Evolutionary conservation across 2,797 vertebrate species (phyloP), one percentile per base, ranked within the genome.

Genomic region (Diglossa cyanea): DNA sequence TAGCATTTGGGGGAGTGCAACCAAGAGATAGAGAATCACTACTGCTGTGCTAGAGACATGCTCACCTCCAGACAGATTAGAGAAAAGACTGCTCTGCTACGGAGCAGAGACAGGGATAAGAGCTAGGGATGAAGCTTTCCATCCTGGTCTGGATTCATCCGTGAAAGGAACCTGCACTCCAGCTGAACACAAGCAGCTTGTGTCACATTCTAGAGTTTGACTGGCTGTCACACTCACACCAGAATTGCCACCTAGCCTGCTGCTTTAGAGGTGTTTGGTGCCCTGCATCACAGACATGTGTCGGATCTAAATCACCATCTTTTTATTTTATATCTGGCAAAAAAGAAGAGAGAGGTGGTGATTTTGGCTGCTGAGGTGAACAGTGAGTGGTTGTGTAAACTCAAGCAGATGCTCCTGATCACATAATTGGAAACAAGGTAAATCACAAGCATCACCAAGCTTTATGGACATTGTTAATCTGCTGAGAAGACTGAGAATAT

Each of bases 141-240:
- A 42, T 37, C 44, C 55, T 48, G 28, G 11, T 42, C 60, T 66
- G 75, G 35, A 39, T 53, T 44, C 9, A 11, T 15, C 35, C 48
- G 24, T 44, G 51, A 63, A 68, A 68, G 39, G 17, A 88, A 61
- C 17, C 3, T 12, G 23, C 2, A 4, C 21, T 75, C 0, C 1
- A 61, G 30, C 25, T 23, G 54, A 47, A 67, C 44, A 35, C 0
- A 0, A 72, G 39, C 2, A 5, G 25, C 1, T 1, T 10, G 33
- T 8, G 19, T 39, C n/a, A n/a, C 0, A 0, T 35, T 77, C 44
- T 48, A 10, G 68, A 1, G 0, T 28, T 2, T 2, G 2, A 9
- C 37, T 26, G 54, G 20, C n/a, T 57, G 20, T 61, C 10, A 1
- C 20, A 30, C 33, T 65, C 68, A 63, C 35, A 55, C 3, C 33